Conservation (phyloP, 2,113 vertebrate genomes). For the Trichomycterus rosablanca region DNA sequence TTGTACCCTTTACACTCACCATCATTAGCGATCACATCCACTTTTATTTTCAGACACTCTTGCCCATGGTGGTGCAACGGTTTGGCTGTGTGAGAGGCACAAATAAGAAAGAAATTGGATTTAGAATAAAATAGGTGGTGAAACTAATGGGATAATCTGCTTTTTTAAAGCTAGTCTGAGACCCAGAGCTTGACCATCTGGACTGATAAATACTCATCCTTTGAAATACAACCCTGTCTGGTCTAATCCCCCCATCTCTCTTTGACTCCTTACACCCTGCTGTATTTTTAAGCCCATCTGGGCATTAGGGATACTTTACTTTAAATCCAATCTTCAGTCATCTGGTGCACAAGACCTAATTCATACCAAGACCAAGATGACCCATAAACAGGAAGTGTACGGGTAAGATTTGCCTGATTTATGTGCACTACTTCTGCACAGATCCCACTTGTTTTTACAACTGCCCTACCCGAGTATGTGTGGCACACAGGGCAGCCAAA, state of each 20-base stretch:
- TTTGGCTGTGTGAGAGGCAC: conserved; percentile 70
- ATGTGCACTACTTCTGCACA: no score
- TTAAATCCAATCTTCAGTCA: neutral
- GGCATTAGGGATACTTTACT: neutral
- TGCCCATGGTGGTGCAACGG: conserved; percentile 80
- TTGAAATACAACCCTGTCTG: conserved; percentile 20
- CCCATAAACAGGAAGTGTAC: neutral
- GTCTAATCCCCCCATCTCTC: conserved; percentile 9
- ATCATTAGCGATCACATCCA: conserved; percentile 74
- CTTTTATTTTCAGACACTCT: conserved; percentile 78
- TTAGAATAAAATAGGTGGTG: neutral
- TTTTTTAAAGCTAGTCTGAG: no score
- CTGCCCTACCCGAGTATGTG: conserved; percentile 6
- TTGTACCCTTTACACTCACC: conserved; percentile 66
- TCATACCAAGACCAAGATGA: no score
- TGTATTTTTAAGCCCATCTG: neutral
- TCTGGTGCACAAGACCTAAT: neutral
- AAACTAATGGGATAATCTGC: conserved; percentile 56
- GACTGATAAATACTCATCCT: conserved; percentile 21
- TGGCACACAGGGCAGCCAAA: conserved; percentile 13
- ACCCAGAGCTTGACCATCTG: conserved; percentile 30
- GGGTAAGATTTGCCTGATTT: no score
- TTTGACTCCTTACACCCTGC: neutral
- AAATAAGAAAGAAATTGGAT: conserved; percentile 34
- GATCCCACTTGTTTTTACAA: conserved; percentile 9